Base-by-base conservation (phyloP, 2,888 invertebrate genomes). In the Rugalucina vietnamica region DNA sequence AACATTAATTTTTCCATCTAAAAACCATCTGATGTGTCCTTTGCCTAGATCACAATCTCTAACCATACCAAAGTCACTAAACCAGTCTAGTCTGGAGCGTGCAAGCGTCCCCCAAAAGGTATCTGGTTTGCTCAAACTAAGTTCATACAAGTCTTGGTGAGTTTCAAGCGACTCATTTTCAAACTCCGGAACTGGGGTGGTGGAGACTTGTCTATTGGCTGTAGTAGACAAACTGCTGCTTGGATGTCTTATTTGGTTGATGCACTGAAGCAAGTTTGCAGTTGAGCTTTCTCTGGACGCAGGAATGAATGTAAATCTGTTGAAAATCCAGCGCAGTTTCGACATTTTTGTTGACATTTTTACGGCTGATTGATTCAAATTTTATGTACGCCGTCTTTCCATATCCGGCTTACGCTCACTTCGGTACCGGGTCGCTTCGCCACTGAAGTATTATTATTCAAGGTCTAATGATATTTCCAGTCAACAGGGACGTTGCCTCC, bases 91-190 rank as follows among this genome's bases (percentile, higher is more conserved):
- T 32, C 95, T 86, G 27, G 91, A 91, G 43, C 91, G 84, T 12
- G 94, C 95, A 73, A 95, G 85, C 34, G 90, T 92, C 0, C 94
- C 93, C 95, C 95, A 95, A 88, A 95, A 95, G 43, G 85, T 72
- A 32, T 94, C 93, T 3, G 94, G 93, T 14, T 94, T 82, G 14
- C 91, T 81, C 32, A 95, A 69, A 85, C 95, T 94, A 84, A 93
- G 92, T 14, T 90, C 84, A 82, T 95, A 91, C 74, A 95, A 82
- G 57, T 95, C 94, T 29, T 92, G 89, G 76, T 95, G 93, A 4
- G 91, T 89, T n/a, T 87, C 84, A 27, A 93, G 79, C 1, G 84
- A 72, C 29, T 90, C 77, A n/a, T 88, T 85, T 21, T 90, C 89
- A 80, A 94, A 94, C 79, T 94, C 94, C 10, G 93, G 94, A 65